Conservation (phyloP, 2,113 vertebrate genomes). For the Varanus komodoensis region DNA sequence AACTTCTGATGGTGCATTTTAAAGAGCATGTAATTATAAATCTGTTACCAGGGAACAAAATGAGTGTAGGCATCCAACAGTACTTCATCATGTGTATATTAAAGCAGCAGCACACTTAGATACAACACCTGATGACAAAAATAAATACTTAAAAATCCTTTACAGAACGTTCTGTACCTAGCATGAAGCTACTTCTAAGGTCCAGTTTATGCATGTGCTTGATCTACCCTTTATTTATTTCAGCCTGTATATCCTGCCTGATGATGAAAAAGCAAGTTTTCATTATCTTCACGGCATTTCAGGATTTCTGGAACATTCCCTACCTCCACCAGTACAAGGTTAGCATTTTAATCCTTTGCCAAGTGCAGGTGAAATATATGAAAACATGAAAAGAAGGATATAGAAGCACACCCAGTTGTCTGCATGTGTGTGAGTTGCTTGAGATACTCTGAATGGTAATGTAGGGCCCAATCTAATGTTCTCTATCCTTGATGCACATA, state of each 20-base stretch:
- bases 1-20: conserved; percentile 33
- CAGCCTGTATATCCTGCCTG: background rate
- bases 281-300: no score
- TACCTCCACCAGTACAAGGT: no score
- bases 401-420: background rate
- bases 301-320: background rate
- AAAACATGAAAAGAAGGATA: background rate
- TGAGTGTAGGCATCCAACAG: conserved; percentile 11
- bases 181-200: background rate
- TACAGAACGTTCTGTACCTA: conserved; percentile 50
- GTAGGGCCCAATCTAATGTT: no score
- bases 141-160: conserved; percentile 39
- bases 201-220: background rate
- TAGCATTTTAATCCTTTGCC: background rate
- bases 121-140: conserved; percentile 55
- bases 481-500: no score
- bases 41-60: conserved; percentile 26
- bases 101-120: conserved; percentile 44
- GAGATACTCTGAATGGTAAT: background rate
- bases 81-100: conserved; percentile 40
- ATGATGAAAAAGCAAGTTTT: background rate
- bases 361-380: background rate
- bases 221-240: background rate
- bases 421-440: background rate
- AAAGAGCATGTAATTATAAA: conserved; percentile 31